Evolutionary conservation across 1,140 invertebrate species (phyloP).

Genomic region (Musca vetustissima): DNA sequence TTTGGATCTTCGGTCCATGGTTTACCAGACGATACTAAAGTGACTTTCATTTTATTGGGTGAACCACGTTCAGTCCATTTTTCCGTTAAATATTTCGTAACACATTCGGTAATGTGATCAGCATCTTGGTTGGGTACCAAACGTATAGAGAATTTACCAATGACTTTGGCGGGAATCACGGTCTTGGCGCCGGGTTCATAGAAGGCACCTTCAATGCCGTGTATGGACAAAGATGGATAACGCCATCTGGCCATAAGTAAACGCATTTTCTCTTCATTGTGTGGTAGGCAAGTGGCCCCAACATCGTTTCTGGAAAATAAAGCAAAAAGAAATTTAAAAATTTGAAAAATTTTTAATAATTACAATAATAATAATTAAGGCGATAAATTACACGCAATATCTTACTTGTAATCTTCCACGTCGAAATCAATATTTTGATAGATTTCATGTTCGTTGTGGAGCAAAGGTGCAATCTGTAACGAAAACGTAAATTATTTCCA

Average conservation of each 20-base stretch:
- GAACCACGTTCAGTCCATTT: slow-evolving; percentile 74
- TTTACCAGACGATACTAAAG: slow-evolving; percentile 59
- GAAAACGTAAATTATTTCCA: slow-evolving; percentile 1
- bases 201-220: slow-evolving; percentile 88
- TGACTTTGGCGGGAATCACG: slow-evolving; percentile 92
- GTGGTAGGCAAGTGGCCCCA: slow-evolving; percentile 70
- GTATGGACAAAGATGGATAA: slow-evolving; percentile 85
- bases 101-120: slow-evolving; percentile 71
- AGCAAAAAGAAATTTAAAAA: no score
- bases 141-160: slow-evolving; percentile 94
- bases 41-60: slow-evolving; percentile 84
- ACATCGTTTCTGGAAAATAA: slow-evolving; percentile 61
- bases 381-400: neutral
- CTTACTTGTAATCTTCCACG: slow-evolving; percentile 72
- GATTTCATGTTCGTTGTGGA: slow-evolving; percentile 72
- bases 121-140: slow-evolving; percentile 90
- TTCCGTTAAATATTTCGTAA: slow-evolving; percentile 73
- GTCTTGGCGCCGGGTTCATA: slow-evolving; percentile 90
- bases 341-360: no score
- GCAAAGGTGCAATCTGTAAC: slow-evolving; percentile 58
- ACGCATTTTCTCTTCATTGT: slow-evolving; percentile 74
- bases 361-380: no score
- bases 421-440: slow-evolving; percentile 93
- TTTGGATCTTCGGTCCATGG: slow-evolving; percentile 91
- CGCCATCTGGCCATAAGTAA: slow-evolving; percentile 90